phyloP scores from a whole-genome alignment of 2,113 vertebrate species.

The Apeltes quadracus region DNA sequence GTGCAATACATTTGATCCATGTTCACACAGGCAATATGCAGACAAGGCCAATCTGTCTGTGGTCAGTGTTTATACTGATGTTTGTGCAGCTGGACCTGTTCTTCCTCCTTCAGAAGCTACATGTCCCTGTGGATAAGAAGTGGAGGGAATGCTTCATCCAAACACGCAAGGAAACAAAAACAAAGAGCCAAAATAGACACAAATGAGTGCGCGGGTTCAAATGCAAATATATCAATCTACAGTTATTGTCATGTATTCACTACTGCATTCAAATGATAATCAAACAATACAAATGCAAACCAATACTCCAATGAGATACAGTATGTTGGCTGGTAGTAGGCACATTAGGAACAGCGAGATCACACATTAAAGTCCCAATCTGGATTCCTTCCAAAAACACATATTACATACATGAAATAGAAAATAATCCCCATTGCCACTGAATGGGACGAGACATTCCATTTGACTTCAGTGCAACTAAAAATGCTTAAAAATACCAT shows the following conservation, averaged over 20 bases:
- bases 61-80: conserved; percentile 26
- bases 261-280: conserved; percentile 34
- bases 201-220: conserved; percentile 1
- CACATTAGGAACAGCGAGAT: conserved; percentile 63
- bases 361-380: conserved; percentile 61
- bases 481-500: conserved; percentile 5
- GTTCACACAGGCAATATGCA: neutral
- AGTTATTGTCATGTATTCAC: conserved; percentile 17
- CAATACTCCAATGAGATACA: conserved; percentile 29
- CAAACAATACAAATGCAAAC: conserved; percentile 23
- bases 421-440: conserved; percentile 17
- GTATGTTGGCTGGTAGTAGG: conserved; percentile 55
- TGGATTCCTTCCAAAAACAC: neutral
- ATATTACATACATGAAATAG: conserved; percentile 5
- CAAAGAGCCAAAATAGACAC: neutral
- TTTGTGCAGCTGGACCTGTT: conserved; percentile 1
- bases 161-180: neutral
- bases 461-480: conserved; percentile 6
- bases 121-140: neutral
- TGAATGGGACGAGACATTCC: neutral
- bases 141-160: neutral
- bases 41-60: neutral
- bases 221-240: conserved; percentile 15
- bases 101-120: conserved; percentile 7
- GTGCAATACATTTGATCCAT: neutral